Conservation (phyloP, 1,140 invertebrate genomes). For the Sycobia sp. region DNA sequence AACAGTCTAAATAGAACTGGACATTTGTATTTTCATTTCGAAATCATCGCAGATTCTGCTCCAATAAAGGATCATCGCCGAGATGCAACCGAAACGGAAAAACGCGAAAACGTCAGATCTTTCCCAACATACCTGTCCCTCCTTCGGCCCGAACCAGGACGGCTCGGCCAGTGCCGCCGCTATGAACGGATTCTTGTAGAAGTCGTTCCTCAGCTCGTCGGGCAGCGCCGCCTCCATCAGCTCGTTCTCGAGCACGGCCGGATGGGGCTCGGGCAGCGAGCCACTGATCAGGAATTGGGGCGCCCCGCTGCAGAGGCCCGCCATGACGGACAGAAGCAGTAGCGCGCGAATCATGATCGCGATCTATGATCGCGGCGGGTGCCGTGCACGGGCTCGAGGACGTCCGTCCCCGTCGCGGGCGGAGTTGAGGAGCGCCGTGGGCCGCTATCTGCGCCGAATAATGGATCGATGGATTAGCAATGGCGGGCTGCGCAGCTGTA, state of each 20-base stretch:
- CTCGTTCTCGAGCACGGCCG: slow-evolving; percentile 66
- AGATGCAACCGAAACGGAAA: no score
- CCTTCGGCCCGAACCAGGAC: slow-evolving; percentile 76
- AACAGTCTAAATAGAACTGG: no score
- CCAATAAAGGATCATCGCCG: no score
- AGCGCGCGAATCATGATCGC: slow-evolving; percentile 4
- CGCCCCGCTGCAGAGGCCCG: slow-evolving; percentile 37
- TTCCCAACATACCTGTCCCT: slow-evolving; percentile 65
- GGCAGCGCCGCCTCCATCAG: slow-evolving; percentile 67
- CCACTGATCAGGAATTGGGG: slow-evolving; percentile 45
- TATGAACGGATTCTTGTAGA: slow-evolving; percentile 77
- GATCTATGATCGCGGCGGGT: neutral
- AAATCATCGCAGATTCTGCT: no score
- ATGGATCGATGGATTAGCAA: no score
- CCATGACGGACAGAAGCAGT: neutral
- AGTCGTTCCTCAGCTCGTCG: slow-evolving; percentile 69
- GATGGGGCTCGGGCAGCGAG: slow-evolving; percentile 57
- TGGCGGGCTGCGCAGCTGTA: no score
- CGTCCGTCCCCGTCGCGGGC: no score
- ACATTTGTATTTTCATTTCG: no score
- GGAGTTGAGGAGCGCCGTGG: no score
- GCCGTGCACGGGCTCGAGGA: neutral
- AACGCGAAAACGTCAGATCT: no score
- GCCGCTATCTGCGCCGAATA: no score
- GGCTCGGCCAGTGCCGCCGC: slow-evolving; percentile 74